Evolutionary conservation across 2,113 vertebrate species (phyloP).

Genomic region (Ivindomyrus marchei): DNA sequence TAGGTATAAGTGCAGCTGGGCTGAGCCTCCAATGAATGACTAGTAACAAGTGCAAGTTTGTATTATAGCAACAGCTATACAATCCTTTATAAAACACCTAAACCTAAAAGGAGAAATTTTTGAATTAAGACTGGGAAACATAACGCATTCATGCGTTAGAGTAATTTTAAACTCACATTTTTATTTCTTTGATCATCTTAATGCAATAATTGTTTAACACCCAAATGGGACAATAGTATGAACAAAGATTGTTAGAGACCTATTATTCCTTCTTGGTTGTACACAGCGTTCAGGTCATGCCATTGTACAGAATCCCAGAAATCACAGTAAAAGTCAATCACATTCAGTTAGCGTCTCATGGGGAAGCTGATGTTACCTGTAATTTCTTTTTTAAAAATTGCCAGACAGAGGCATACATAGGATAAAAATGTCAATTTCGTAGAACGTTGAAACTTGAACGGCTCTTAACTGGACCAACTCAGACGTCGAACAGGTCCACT

Average conservation of each 20-base stretch:
- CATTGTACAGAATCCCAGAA: no score
- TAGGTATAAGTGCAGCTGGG: neutral
- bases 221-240: neutral
- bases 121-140: neutral
- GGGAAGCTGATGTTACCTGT: no score
- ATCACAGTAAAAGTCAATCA: no score
- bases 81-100: neutral
- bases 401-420: no score
- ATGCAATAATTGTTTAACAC: neutral
- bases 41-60: neutral
- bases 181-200: neutral
- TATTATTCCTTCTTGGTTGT: neutral
- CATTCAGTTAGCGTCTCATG: no score
- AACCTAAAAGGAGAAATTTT: neutral
- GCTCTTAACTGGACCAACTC: no score
- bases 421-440: no score
- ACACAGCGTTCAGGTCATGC: neutral
- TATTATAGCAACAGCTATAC: neutral
- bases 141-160: neutral
- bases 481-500: no score
- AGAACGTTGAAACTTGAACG: no score
- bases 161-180: neutral
- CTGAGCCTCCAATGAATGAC: neutral
- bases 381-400: neutral
- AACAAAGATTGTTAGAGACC: neutral